These are phyloP conservation scores for Antheraea pernyi DNA, from an alignment of 1,140 invertebrate species.

Conservation along the genomic window DNA sequence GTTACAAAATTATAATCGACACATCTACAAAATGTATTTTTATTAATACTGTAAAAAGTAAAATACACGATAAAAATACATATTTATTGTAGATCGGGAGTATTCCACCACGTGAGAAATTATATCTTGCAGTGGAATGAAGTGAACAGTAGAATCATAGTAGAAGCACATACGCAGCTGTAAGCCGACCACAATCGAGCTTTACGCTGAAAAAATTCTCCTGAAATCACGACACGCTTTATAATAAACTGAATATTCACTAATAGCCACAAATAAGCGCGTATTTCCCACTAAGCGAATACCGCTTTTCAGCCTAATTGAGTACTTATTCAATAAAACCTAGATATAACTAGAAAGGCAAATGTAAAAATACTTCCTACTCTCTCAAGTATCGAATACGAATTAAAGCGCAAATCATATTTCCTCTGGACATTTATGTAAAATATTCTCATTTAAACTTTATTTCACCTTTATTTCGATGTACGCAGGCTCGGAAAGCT, in stretches of 20 bases:
- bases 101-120: not conserved
- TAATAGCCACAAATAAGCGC: constrained; percentile 8
- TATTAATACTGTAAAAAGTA: not conserved
- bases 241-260: constrained; percentile 1
- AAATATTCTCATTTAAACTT: not conserved
- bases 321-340: not conserved
- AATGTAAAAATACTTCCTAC: not conserved
- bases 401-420: not conserved
- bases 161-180: not conserved
- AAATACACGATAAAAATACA: not conserved
- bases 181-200: not conserved
- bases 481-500: not conserved
- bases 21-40: constrained; percentile 15
- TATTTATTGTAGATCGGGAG: not conserved
- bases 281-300: not conserved
- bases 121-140: not conserved
- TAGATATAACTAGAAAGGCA: constrained; percentile 8
- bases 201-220: not conserved
- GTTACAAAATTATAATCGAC: constrained; percentile 35
- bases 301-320: not conserved
- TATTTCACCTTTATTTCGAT: not conserved
- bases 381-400: not conserved
- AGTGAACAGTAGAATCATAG: not conserved
- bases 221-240: not conserved
- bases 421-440: not conserved